These are phyloP conservation scores for Sebastes cheni DNA, from an alignment of 2,797 vertebrate species.

Conservation along the genomic window DNA sequence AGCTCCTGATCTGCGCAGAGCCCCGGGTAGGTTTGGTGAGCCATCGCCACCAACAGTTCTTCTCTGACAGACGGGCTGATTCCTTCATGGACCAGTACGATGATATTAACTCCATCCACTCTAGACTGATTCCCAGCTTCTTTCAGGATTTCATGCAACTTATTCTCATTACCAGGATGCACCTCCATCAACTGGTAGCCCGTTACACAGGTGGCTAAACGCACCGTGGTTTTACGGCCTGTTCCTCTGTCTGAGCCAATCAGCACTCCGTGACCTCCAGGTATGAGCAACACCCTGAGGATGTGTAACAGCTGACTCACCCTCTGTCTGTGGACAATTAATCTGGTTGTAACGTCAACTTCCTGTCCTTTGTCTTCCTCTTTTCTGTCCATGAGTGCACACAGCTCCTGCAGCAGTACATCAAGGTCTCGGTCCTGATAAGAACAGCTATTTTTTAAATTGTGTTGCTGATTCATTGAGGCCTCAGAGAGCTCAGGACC, in stretches of 20 bases:
- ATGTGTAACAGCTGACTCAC: constrained; percentile 81
- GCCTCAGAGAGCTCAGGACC: constrained; percentile 67
- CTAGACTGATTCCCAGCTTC: constrained; percentile 74
- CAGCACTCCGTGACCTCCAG: constrained; percentile 83
- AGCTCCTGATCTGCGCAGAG: constrained; percentile 77
- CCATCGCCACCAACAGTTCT: constrained; percentile 79
- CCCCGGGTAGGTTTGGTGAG: constrained; percentile 74
- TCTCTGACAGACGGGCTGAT: constrained; percentile 69
- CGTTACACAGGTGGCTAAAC: constrained; percentile 76
- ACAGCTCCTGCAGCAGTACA: constrained; percentile 69
- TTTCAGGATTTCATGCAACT: constrained; percentile 74
- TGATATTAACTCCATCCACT: constrained; percentile 53
- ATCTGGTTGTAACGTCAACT: constrained; percentile 24
- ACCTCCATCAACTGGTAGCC: constrained; percentile 79
- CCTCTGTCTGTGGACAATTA: constrained; percentile 69
- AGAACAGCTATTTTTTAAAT: constrained; percentile 17
- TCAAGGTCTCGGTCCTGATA: constrained; percentile 77
- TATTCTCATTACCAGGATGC: constrained; percentile 65
- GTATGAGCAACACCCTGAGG: constrained; percentile 79
- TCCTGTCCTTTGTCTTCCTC: constrained; percentile 22
- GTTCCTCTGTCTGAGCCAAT: constrained; percentile 74
- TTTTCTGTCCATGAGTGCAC: constrained; percentile 44
- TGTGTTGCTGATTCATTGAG: constrained; percentile 12
- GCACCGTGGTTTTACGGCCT: constrained; percentile 82
- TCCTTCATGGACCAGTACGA: constrained; percentile 81